Conservation (phyloP, 2,113 vertebrate genomes). For the Megaceryle maxima region DNA sequence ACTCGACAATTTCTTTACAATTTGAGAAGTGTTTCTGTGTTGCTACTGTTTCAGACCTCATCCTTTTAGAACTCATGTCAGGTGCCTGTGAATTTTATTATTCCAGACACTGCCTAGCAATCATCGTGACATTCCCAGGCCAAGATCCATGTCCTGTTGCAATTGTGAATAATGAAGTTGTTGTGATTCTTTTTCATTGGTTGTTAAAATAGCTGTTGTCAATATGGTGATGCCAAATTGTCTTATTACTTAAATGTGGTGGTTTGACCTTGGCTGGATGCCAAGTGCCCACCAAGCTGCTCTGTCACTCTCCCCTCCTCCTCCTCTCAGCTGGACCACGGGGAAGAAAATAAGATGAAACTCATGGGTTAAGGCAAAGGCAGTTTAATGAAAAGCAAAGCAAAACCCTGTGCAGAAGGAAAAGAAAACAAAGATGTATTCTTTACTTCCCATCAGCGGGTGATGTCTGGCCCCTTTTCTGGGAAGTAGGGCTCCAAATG, state of each 20-base stretch:
- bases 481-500: no score
- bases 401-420: no score
- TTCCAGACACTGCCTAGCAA: not conserved
- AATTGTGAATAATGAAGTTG: not conserved
- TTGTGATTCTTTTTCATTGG: not conserved
- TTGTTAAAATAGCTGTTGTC: not conserved
- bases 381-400: no score
- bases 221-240: not conserved
- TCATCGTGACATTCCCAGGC: not conserved
- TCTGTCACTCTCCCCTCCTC: no score
- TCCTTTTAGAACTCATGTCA: not conserved
- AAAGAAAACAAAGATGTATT: no score
- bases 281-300: no score
- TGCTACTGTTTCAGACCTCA: not conserved
- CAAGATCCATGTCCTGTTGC: not conserved
- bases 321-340: no score
- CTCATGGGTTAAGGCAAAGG: no score
- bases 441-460: no score
- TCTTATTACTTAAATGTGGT: not conserved
- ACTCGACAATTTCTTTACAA: not conserved
- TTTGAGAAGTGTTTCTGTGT: not conserved
- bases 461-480: no score
- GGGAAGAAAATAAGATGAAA: no score
- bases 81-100: not conserved
- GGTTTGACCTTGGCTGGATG: no score